Percentiles rank a stretch among this genome's conserved stretches.
These are phyloP conservation scores for Myathropa florea DNA, from an alignment of 2,888 invertebrate species.

Conservation along the genomic window DNA sequence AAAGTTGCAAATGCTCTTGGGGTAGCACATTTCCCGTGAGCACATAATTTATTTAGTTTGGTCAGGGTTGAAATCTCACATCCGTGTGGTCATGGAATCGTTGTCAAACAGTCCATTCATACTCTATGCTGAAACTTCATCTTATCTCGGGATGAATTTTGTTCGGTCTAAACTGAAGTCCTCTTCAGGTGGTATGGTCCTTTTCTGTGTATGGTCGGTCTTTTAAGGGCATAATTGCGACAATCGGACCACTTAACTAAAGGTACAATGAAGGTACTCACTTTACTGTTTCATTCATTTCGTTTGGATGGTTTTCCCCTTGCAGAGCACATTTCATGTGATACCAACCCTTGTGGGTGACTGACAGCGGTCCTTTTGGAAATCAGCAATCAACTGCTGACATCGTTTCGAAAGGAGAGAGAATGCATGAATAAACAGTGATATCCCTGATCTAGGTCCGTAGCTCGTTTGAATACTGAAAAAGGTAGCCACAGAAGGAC, in stretches of 20 bases:
- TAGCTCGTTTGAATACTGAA: too few species aligned
- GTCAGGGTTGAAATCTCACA: neutral
- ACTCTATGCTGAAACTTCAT: neutral
- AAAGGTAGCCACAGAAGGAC: too few species aligned
- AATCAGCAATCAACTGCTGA: too few species aligned
- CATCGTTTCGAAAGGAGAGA: too few species aligned
- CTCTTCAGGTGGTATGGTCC: too few species aligned
- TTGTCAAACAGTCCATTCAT: neutral
- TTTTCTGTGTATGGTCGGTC: neutral
- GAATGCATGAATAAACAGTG: too few species aligned
- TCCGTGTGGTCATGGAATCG: neutral
- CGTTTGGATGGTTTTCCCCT: neutral
- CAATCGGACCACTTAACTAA: neutral
- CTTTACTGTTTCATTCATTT: neutral
- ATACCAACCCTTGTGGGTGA: too few species aligned
- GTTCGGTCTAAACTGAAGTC: neutral
- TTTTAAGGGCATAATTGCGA: neutral
- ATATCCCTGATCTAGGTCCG: too few species aligned
- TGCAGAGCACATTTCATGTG: neutral
- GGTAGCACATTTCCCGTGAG: neutral
- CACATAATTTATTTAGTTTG: neutral
- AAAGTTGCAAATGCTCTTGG: neutral
- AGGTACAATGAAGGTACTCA: neutral
- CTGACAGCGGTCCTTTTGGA: too few species aligned
- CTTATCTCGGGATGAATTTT: neutral